A percentile compares a stretch with the other conserved stretches of the same genome.
Evolutionary conservation across 2,113 vertebrate genomes (phyloP).

Genomic region (Semnornis frantzii): DNA sequence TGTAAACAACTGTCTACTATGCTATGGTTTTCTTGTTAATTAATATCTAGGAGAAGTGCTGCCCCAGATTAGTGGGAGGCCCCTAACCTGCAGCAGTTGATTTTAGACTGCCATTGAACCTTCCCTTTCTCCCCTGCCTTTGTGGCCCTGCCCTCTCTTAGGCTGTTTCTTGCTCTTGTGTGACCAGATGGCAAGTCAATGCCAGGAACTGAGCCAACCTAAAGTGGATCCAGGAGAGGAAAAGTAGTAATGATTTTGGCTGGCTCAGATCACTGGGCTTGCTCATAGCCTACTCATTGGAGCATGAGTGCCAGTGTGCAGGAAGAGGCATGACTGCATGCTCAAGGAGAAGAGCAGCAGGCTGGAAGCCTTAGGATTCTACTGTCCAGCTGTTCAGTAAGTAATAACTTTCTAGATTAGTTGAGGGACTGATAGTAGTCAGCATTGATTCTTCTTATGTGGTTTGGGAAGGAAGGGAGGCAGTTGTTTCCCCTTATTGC

Average conservation of each 20-base stretch:
- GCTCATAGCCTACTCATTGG: not conserved
- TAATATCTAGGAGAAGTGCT: not conserved
- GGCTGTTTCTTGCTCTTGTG: not conserved
- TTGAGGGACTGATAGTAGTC: not conserved
- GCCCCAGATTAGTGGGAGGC: not conserved
- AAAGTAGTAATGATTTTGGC: constrained; percentile 15
- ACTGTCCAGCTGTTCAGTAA: not conserved
- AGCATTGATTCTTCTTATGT: not conserved
- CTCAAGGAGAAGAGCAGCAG: not conserved
- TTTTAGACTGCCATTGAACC: accelerated
- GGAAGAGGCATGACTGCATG: not conserved
- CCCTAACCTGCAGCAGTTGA: not conserved
- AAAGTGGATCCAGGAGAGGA: constrained; percentile 2
- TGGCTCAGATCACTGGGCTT: not conserved
- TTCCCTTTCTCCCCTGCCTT: not conserved
- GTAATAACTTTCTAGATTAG: not conserved
- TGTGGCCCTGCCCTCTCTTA: not conserved
- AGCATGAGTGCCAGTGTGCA: not conserved
- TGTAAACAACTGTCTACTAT: not conserved
- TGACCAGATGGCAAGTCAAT: not conserved
- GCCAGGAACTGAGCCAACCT: constrained; percentile 5
- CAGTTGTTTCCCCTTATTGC: not conserved
- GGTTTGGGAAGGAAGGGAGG: not conserved
- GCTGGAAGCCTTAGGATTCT: not conserved
- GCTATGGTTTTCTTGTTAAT: not conserved